phyloP scores from a whole-genome alignment of 2,797 vertebrate genomes.

The Benthosema pterotum region DNA sequence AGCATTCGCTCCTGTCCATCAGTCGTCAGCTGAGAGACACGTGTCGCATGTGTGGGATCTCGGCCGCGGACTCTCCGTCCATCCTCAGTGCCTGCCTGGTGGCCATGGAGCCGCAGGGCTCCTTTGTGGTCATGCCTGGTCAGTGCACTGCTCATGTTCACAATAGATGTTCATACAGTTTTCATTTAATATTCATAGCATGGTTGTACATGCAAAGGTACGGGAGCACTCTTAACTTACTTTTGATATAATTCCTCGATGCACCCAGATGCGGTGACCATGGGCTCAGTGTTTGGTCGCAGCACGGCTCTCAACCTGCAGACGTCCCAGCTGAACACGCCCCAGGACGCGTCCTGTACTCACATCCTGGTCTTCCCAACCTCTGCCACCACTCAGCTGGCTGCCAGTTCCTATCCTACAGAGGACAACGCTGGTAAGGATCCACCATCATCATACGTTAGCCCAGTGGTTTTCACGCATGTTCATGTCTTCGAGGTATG shows the following conservation, averaged over 20 bases:
- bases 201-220: no score
- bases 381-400: conserved; percentile 94
- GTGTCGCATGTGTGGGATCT: conserved; percentile 96
- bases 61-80: conserved; percentile 90
- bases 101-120: conserved; percentile 98
- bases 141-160: conserved; percentile 13
- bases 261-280: conserved; percentile 90
- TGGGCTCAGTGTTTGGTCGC: conserved; percentile 98
- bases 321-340: conserved; percentile 97
- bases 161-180: no score
- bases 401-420: conserved; percentile 92
- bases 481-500: no score
- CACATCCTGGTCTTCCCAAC: conserved; percentile 98
- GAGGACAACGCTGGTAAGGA: conserved; percentile 93
- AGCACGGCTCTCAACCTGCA: conserved; percentile 95
- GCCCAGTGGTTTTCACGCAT: no score
- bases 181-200: no score
- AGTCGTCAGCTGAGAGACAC: conserved; percentile 94
- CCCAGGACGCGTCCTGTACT: conserved; percentile 96
- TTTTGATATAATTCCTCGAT: neutral
- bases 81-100: conserved; percentile 98
- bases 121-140: conserved; percentile 98
- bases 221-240: no score
- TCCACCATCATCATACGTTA: neutral
- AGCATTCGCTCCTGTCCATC: conserved; percentile 94